These are phyloP conservation scores for Drosophila kepulauana DNA, from an alignment of 1,140 invertebrate genomes.

Conservation along the genomic window DNA sequence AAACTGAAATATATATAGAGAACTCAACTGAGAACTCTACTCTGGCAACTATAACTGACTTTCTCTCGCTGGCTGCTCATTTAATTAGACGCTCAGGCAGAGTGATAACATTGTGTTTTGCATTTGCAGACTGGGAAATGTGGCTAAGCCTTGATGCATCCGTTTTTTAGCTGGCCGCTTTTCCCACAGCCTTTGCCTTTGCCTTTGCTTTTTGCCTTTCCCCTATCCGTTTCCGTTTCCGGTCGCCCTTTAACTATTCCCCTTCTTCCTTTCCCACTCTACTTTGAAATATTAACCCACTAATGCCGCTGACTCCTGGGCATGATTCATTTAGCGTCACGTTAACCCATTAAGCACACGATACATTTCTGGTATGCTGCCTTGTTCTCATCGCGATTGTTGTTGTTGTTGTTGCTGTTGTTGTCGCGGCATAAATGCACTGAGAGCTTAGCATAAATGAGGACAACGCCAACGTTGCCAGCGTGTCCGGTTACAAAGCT, in stretches of 20 bases:
- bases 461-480: constrained; percentile 43
- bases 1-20: constrained; percentile 30
- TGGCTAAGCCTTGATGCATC: constrained; percentile 39
- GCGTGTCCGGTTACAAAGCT: constrained; percentile 79
- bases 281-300: constrained; percentile 76
- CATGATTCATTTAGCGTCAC: constrained; percentile 81
- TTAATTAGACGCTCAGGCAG: constrained; percentile 61
- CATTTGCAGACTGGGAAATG: constrained; percentile 33
- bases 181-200: background rate
- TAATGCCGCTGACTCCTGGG: constrained; percentile 52
- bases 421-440: constrained; percentile 60
- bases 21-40: background rate
- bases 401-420: constrained; percentile 38
- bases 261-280: background rate
- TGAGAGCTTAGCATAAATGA: constrained; percentile 80
- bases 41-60: background rate
- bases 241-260: background rate
- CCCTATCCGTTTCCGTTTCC: constrained; percentile 51
- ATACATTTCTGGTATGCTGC: constrained; percentile 56
- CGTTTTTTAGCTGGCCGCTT: constrained; percentile 8
- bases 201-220: constrained; percentile 32
- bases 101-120: constrained; percentile 48
- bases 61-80: constrained; percentile 29
- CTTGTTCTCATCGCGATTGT: constrained; percentile 1
- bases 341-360: constrained; percentile 77